A percentile compares a stretch with the other conserved stretches of the same genome.
Evolutionary conservation across 2,113 vertebrate genomes (phyloP).

Genomic region (Pongo abelii): DNA sequence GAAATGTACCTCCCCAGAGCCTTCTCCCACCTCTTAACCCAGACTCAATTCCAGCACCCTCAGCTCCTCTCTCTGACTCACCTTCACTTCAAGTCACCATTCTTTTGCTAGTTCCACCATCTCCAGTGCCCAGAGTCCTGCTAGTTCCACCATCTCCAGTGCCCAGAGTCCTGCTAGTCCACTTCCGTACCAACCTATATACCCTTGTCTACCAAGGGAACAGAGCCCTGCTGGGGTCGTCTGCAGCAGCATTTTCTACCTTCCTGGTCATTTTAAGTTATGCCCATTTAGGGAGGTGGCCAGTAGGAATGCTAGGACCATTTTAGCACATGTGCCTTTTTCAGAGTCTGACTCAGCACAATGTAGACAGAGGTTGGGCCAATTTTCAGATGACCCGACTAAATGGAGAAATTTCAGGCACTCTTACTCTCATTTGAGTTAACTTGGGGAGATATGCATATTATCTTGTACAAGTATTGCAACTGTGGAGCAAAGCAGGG

Average conservation of each 20-base stretch:
- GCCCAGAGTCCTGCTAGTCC: background rate
- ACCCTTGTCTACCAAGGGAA: background rate
- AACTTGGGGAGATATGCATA: background rate
- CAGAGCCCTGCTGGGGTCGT: background rate
- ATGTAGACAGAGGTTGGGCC: background rate
- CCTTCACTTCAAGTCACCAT: no score
- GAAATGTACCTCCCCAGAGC: background rate
- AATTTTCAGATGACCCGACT: background rate
- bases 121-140: background rate
- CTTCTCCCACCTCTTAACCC: no score
- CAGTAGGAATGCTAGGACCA: background rate
- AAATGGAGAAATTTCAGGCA: background rate
- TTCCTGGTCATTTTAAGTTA: background rate
- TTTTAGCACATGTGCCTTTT: background rate
- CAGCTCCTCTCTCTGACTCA: background rate
- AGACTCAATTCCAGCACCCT: background rate
- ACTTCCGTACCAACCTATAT: background rate
- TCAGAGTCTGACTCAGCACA: no score
- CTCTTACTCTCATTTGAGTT: background rate
- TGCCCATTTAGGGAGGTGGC: background rate
- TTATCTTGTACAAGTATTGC: background rate
- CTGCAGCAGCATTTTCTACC: background rate
- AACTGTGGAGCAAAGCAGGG: background rate
- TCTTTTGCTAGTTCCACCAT: background rate
- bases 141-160: background rate